Evolutionary conservation across 2,888 invertebrate genomes (phyloP).

Genomic region (Ophioninae sp.): DNA sequence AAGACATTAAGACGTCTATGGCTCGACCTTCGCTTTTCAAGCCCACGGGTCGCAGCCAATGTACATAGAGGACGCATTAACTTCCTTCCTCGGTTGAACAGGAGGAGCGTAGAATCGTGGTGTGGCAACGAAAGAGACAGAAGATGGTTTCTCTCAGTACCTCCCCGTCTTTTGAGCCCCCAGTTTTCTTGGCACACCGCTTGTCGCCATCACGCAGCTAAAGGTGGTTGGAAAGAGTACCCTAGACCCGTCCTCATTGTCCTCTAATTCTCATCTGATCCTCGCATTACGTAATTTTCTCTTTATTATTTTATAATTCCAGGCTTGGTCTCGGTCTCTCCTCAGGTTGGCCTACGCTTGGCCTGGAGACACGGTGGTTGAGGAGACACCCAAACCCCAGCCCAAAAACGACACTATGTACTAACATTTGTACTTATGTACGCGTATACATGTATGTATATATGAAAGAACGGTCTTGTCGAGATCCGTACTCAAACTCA

Average conservation of each 20-base stretch:
- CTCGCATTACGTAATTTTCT: conserved; percentile 78
- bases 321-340: conserved; percentile 57
- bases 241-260: conserved; percentile 71
- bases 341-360: conserved; percentile 60
- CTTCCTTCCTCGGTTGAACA: conserved; percentile 49
- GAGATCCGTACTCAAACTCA: conserved; percentile 68
- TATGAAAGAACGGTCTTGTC: conserved; percentile 48
- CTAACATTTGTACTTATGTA: conserved; percentile 19
- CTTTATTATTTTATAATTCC: conserved; percentile 79
- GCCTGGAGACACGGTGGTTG: conserved; percentile 32
- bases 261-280: conserved; percentile 77
- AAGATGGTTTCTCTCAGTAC: conserved; percentile 21
- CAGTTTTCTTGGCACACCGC: conserved; percentile 44
- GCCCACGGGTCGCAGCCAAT: conserved; percentile 51
- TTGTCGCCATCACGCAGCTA: conserved; percentile 63
- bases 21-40: conserved; percentile 74
- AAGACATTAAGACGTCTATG: conserved; percentile 80
- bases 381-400: background rate
- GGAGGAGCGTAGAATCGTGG: conserved; percentile 35
- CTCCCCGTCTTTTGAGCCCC: conserved; percentile 54
- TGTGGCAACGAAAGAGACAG: conserved; percentile 7
- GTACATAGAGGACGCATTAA: conserved; percentile 44
- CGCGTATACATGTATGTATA: conserved; percentile 29
- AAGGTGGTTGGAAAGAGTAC: conserved; percentile 54
- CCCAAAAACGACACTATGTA: conserved; percentile 43